A percentile compares a stretch with the other conserved stretches of the same genome.
Conservation (phyloP, 2,888 invertebrate genomes). For the Lepeophtheirus nordmannii region DNA sequence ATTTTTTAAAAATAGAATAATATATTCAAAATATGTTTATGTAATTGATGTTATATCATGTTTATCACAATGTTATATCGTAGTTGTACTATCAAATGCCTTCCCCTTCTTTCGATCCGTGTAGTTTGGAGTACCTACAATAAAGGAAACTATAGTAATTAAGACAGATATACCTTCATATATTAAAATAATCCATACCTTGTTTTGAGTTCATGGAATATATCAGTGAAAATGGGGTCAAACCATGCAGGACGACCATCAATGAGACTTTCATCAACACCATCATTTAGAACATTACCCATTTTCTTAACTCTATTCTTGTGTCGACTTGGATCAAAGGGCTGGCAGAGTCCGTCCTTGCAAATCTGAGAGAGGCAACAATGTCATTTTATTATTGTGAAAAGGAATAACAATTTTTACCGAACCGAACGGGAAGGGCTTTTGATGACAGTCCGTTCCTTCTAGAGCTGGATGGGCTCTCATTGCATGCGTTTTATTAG, state of each 20-base stretch:
- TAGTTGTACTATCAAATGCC: too few relatives aligned
- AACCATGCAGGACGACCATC: slow-evolving; percentile 22
- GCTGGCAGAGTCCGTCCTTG: slow-evolving; percentile 10
- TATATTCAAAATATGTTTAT: too few relatives aligned
- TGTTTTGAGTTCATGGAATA: slow-evolving; percentile 9
- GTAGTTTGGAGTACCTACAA: too few relatives aligned
- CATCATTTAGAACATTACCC: not conserved
- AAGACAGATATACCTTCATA: too few relatives aligned
- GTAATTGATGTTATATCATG: too few relatives aligned
- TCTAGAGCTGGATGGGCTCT: slow-evolving; percentile 35
- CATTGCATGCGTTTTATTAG: slow-evolving; percentile 32
- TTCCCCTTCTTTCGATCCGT: too few relatives aligned
- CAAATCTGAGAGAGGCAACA: not conserved
- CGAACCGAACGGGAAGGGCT: slow-evolving; percentile 23
- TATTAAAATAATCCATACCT: not conserved
- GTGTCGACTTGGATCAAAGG: slow-evolving; percentile 7
- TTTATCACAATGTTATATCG: too few relatives aligned
- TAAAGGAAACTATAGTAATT: too few relatives aligned
- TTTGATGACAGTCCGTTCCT: slow-evolving; percentile 32
- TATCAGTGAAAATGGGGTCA: slow-evolving; percentile 21
- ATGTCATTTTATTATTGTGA: not conserved
- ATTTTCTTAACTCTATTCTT: not conserved
- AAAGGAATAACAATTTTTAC: not conserved
- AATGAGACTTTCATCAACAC: slow-evolving; percentile 1
- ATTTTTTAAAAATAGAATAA: too few relatives aligned